Evolutionary conservation across 2,797 vertebrate genomes (phyloP), one percentile per base, ranked within the genome.

Genomic region (Cercopithecus hamlyni): DNA sequence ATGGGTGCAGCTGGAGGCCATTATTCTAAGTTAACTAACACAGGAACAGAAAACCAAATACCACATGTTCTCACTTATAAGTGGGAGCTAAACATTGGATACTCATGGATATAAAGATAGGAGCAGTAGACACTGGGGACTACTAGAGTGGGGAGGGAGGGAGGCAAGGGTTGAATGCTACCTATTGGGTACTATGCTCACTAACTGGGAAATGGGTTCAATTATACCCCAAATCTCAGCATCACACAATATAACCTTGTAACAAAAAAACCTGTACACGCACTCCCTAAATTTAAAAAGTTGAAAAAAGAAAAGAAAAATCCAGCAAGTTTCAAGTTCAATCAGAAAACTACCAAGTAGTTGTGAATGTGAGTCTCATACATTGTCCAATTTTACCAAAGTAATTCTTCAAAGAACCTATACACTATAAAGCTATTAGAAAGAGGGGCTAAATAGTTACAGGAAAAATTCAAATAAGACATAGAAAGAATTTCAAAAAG

Each of bases 321-420:
- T 87, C 43, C 13, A 73, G 14, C 58, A 75, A 9, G 0, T 33
- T 83, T 93, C 88, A 79, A 82, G 8, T 75, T 95, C 75, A 89
- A 3, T 94, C 80, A 86, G 75, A 82, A 94, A 94, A 82, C 10
- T 86, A n/a, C 22, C 39, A 73, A 41, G 36, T 57, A 39, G 15
- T 87, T 73, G 50, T 73, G 39, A 96, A 61, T 84, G 1, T 81
- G 41, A 14, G 3, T 70, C 24, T n/a, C 41, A 48, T 36, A 30
- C 13, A 22, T 58, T 83, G 33, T 52, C 30, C 58, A 75, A 73
- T 14, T 79, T 90, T 94, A 45, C 36, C 14, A 20, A 87, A 85
- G 27, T 55, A n/a, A 36, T 67, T 96, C n/a, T 88, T 93, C 20
- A 96, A 93, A 94, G 70, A 95, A 79, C 22, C 14, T 27, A 36